Percentiles rank a stretch among this genome's conserved stretches.
These are phyloP conservation scores for Drosophila burlai DNA, from an alignment of 1,140 invertebrate genomes.

Conservation along the genomic window DNA sequence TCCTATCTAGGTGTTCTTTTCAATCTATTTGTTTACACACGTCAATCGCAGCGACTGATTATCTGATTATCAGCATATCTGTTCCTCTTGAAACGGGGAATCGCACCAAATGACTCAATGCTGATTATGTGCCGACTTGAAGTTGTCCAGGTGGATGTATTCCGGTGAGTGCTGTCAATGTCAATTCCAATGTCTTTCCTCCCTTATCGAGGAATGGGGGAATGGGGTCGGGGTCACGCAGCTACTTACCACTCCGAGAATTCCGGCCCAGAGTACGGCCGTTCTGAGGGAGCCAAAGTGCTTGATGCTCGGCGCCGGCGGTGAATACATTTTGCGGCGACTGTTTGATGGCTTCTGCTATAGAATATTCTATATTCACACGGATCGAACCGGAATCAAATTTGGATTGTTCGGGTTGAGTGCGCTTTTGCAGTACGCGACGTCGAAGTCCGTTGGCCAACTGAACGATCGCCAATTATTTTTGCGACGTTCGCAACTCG, in stretches of 20 bases:
- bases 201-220: conserved; percentile 19
- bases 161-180: conserved; percentile 19
- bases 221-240: conserved; percentile 48
- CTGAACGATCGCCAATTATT: conserved; percentile 59
- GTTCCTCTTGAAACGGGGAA: conserved; percentile 10
- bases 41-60: conserved; percentile 8
- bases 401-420: conserved; percentile 48
- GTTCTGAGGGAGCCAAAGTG: conserved; percentile 62
- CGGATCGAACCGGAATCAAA: conserved; percentile 26
- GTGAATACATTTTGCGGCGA: conserved; percentile 55
- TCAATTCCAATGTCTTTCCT: conserved; percentile 1
- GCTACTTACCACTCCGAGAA: conserved; percentile 72
- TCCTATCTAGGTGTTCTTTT: not conserved
- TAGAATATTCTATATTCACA: conserved; percentile 21
- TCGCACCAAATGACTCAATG: conserved; percentile 28
- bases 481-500: conserved; percentile 39
- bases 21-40: conserved; percentile 29
- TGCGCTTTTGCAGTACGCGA: conserved; percentile 45
- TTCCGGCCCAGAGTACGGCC: conserved; percentile 62
- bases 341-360: conserved; percentile 9
- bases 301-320: conserved; percentile 41
- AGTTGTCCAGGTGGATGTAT: conserved; percentile 11
- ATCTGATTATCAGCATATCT: conserved; percentile 21
- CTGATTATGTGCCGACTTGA: conserved; percentile 14
- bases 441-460: conserved; percentile 53